These are phyloP conservation scores for Halesus radiatus DNA, from an alignment of 1,140 invertebrate species.

Conservation along the genomic window DNA sequence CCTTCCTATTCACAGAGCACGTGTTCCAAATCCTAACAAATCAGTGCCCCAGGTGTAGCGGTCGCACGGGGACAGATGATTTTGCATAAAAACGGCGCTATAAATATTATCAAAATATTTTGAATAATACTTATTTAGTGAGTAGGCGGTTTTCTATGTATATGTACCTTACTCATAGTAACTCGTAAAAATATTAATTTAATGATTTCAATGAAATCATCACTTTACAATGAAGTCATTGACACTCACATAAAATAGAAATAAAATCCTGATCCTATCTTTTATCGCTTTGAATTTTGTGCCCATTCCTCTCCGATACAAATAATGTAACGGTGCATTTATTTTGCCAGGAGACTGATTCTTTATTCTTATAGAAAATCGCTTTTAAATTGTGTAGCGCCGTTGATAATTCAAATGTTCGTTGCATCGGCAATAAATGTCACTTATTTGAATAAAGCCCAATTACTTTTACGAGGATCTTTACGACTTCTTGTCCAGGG, in stretches of 20 bases:
- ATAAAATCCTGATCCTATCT: conserved; percentile 10
- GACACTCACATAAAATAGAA: neutral
- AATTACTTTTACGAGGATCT: conserved; percentile 55
- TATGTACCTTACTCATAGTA: too few relatives aligned
- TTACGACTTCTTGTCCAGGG: conserved; percentile 49
- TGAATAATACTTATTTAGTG: too few relatives aligned
- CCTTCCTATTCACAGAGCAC: too few relatives aligned
- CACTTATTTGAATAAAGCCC: conserved; percentile 56
- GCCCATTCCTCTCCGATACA: neutral
- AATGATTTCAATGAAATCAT: conserved; percentile 16
- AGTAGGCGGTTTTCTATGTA: too few relatives aligned
- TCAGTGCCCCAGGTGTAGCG: too few relatives aligned
- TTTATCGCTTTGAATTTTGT: conserved; percentile 4
- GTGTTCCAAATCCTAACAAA: too few relatives aligned
- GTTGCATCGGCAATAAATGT: conserved; percentile 50
- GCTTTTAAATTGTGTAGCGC: conserved; percentile 11
- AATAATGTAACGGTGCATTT: conserved; percentile 34
- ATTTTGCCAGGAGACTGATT: conserved; percentile 22
- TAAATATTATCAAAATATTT: too few relatives aligned
- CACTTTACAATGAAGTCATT: conserved; percentile 17
- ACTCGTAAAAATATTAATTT: neutral
- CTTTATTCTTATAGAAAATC: conserved; percentile 27
- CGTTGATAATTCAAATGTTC: conserved; percentile 52
- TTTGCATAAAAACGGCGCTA: too few relatives aligned
- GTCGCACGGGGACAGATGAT: too few relatives aligned